Percentiles rank a stretch among this genome's conserved stretches.
Conservation (phyloP, 2,797 vertebrate species). For the Channa striata region DNA sequence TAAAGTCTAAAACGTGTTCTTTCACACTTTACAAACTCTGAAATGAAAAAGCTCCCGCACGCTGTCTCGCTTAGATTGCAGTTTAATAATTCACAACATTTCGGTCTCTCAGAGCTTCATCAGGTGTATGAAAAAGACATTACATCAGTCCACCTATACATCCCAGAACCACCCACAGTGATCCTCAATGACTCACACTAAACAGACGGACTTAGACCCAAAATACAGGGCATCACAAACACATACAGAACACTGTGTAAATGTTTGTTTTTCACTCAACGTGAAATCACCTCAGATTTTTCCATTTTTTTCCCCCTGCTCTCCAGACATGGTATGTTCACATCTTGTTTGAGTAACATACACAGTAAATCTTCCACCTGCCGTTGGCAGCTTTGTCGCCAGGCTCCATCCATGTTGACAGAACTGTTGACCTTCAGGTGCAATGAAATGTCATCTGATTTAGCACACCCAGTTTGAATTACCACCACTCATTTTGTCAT, state of each 20-base stretch:
- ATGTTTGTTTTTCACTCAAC: conserved; percentile 2
- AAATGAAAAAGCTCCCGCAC: too few relatives aligned
- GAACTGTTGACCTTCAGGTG: conserved; percentile 84
- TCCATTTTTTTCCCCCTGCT: neutral
- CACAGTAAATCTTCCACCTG: conserved; percentile 60
- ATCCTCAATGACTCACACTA: neutral
- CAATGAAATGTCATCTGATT: conserved; percentile 82
- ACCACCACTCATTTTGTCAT: conserved; percentile 71
- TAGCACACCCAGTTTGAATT: conserved; percentile 70
- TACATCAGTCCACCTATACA: too few relatives aligned
- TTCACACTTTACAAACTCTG: neutral
- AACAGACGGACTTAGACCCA: neutral
- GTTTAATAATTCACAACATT: too few relatives aligned
- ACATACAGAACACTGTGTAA: neutral
- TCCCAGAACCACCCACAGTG: too few relatives aligned
- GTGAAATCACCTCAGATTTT: neutral
- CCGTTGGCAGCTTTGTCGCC: conserved; percentile 46
- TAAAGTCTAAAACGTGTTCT: neutral
- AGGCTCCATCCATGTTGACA: conserved; percentile 70
- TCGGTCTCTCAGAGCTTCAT: too few relatives aligned
- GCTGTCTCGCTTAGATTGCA: too few relatives aligned
- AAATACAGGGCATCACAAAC: neutral
- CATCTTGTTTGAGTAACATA: conserved; percentile 41
- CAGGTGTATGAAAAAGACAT: too few relatives aligned
- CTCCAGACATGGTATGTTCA: conserved; percentile 1